These are phyloP conservation scores for Phthorimaea operculella DNA, from an alignment of 1,140 invertebrate genomes.

Conservation along the genomic window DNA sequence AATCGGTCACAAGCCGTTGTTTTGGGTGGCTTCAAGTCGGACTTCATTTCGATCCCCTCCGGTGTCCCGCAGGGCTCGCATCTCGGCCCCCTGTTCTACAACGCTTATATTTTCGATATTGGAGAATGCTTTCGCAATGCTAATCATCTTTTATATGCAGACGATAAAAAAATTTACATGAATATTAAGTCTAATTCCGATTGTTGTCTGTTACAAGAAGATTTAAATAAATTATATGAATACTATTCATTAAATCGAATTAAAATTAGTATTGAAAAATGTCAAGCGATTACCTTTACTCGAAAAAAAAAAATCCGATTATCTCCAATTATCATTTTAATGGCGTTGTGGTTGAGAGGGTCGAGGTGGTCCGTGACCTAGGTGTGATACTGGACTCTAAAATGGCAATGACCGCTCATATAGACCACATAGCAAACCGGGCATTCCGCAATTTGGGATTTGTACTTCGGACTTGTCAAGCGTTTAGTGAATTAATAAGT, in stretches of 20 bases:
- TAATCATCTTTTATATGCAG: neutral
- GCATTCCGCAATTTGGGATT: constrained; percentile 2
- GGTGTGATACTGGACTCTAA: neutral
- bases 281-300: neutral
- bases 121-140: neutral
- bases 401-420: neutral
- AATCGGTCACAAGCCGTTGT: constrained; percentile 9
- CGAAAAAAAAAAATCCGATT: neutral
- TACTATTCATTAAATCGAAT: neutral
- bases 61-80: neutral
- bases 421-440: neutral
- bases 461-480: neutral
- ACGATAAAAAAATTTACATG: constrained; percentile 1
- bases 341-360: neutral
- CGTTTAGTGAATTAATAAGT: neutral
- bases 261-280: neutral
- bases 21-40: constrained; percentile 6
- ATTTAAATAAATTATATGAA: neutral
- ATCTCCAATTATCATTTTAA: neutral
- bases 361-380: neutral
- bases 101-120: constrained; percentile 1
- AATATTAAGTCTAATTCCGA: neutral
- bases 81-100: neutral
- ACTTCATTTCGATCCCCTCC: constrained; percentile 3
- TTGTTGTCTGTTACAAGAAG: neutral